Base-by-base conservation (phyloP, 1,140 invertebrate species). In the Alviniconcha marisindica region DNA sequence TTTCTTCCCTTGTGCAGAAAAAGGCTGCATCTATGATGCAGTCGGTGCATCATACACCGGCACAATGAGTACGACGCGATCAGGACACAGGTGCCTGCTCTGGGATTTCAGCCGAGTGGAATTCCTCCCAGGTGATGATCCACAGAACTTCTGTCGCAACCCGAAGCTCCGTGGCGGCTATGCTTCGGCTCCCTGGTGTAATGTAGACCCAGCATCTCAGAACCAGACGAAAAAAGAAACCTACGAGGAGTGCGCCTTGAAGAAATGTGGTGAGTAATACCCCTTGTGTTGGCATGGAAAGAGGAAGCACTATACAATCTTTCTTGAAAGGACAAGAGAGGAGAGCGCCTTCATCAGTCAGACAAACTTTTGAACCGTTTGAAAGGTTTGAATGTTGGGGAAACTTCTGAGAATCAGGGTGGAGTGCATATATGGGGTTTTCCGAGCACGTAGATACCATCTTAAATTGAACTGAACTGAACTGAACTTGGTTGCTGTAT, bases 141-240 rank as follows among this genome's bases (percentile, higher is more conserved):
- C 78, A 7, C 24, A 84, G 38, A 84, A 81, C 42, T 84, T 81
- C 56, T 84, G 83, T 84, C 83, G 83, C 24, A 84, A 84, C 44
- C 83, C 83, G n/a, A 77, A 40, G 14, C 12, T 66, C 1, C 28
- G 31, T 5, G 33, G 71, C 28, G 56, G 66, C 38, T 54, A 66
- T 56, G 28, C 77, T 33, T 66, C 15, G 31, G 31, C 21, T 18
- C 77, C 83, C 21, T 84, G 83, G 66, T 79, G 76, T 28, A 69
- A 73, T 44, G 5, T 78, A 10, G 24, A 74, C 44, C 10, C 18
- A 21, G 15, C 31, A 60, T 38, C 56, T 33, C 33, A n/a, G 10
- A 4, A 15, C 7, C 4, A 33, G 7, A 51, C 21, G n/a, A 7
- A 21, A 15, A 54, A 42, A 2, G 77, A n/a, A 21, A 21, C 24